These are phyloP conservation scores for Aeoliscus strigatus DNA, from an alignment of 2,797 vertebrate species.

Conservation along the genomic window DNA sequence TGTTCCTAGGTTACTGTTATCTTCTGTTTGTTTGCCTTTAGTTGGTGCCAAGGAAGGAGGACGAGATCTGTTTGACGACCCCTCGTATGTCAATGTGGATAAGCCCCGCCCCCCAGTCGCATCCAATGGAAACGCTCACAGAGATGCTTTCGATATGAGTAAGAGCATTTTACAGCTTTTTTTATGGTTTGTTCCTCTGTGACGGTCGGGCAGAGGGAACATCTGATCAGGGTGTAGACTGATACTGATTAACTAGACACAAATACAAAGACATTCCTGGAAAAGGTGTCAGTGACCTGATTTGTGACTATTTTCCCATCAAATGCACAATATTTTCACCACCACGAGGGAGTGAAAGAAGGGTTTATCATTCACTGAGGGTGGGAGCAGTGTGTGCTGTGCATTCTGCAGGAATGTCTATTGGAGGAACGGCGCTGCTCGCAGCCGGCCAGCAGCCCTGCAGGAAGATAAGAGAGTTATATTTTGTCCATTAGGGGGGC, in stretches of 20 bases:
- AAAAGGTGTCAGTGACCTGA: too few species aligned
- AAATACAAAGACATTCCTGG: too few species aligned
- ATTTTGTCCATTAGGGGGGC: conserved; percentile 42
- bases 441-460: conserved; percentile 22
- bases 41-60: conserved; percentile 77
- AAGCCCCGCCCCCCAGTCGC: conserved; percentile 77
- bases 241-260: too few species aligned
- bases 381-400: conserved; percentile 24
- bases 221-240: neutral
- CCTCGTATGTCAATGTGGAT: conserved; percentile 95
- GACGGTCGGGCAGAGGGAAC: neutral
- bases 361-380: conserved; percentile 22
- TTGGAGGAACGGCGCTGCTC: conserved; percentile 36
- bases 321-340: conserved; percentile 8
- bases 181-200: too few species aligned
- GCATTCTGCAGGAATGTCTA: conserved; percentile 28
- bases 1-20: conserved; percentile 5
- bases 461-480: conserved; percentile 42
- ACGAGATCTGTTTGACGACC: conserved; percentile 87
- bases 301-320: too few species aligned
- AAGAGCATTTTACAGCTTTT: conserved; percentile 52
- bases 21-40: conserved; percentile 23
- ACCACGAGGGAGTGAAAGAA: conserved; percentile 9
- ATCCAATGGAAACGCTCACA: conserved; percentile 82
- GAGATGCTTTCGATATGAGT: conserved; percentile 98